Evolutionary conservation across 2,888 invertebrate species (phyloP).

Genomic region (Colostygia pectinataria): DNA sequence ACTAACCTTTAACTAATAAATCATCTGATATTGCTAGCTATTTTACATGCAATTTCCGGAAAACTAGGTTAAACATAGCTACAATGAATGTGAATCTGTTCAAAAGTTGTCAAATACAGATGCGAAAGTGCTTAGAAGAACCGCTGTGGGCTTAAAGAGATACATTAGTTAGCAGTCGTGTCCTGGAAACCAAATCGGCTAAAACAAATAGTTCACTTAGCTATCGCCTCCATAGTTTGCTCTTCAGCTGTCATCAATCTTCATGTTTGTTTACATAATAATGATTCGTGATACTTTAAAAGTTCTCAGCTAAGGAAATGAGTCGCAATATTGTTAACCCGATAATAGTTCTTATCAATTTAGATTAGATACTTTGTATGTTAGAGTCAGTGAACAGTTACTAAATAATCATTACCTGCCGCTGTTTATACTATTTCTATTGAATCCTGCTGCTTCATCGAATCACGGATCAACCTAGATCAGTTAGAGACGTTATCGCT

Average conservation of each 20-base stretch:
- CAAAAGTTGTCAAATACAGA: constrained; percentile 43
- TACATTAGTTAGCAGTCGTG: constrained; percentile 27
- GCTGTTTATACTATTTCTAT: constrained; percentile 36
- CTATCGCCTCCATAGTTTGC: constrained; percentile 29
- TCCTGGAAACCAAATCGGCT: constrained; percentile 33
- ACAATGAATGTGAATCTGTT: constrained; percentile 26
- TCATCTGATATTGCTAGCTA: constrained; percentile 15
- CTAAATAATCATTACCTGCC: constrained; percentile 37
- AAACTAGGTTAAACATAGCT: constrained; percentile 20
- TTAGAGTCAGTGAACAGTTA: constrained; percentile 36
- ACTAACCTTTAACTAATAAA: constrained; percentile 2
- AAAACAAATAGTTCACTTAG: constrained; percentile 41
- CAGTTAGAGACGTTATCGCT: constrained; percentile 39
- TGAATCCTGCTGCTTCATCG: constrained; percentile 21
- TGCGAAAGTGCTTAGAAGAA: constrained; percentile 33
- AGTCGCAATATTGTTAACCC: constrained; percentile 6
- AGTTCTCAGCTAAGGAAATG: background rate
- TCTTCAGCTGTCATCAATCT: constrained; percentile 27
- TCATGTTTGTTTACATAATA: constrained; percentile 14
- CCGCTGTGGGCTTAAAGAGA: constrained; percentile 35
- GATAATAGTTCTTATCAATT: constrained; percentile 22
- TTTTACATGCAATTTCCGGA: constrained; percentile 9
- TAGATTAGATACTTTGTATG: constrained; percentile 9
- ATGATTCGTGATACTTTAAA: background rate
- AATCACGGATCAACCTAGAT: constrained; percentile 35